Evolutionary conservation across 1,140 invertebrate species (phyloP).

Genomic region (Drosophila ercepeae): DNA sequence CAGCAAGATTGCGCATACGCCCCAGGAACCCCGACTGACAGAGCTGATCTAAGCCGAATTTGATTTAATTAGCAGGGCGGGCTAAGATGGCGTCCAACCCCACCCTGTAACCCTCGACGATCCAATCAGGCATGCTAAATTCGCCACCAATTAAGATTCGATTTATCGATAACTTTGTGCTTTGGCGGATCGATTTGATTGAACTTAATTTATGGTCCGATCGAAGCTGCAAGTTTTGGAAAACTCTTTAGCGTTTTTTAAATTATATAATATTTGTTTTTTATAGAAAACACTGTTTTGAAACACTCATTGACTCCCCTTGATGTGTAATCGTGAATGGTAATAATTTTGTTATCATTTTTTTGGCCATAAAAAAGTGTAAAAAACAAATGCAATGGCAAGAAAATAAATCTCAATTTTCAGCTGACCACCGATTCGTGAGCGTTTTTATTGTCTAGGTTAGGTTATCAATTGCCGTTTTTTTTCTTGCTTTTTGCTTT

Average conservation of each 20-base stretch:
- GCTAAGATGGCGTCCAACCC: constrained; percentile 23
- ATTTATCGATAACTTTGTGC: constrained; percentile 40
- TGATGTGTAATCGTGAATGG: too few species aligned
- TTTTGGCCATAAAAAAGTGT: neutral
- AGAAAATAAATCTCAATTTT: neutral
- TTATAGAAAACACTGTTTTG: too few species aligned
- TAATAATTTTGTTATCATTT: neutral
- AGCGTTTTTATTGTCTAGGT: constrained; percentile 37
- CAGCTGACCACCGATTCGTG: constrained; percentile 6
- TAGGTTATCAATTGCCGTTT: constrained; percentile 31
- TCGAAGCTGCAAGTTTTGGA: constrained; percentile 9
- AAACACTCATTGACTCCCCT: too few species aligned
- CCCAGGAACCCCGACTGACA: neutral
- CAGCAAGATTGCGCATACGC: constrained; percentile 22
- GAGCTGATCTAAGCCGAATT: constrained; percentile 21
- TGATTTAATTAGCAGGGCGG: constrained; percentile 34
- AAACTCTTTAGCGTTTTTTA: too few species aligned
- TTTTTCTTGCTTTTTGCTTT: neutral
- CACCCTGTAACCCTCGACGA: neutral
- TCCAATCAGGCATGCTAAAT: constrained; percentile 43
- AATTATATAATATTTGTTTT: too few species aligned
- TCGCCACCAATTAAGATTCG: constrained; percentile 42
- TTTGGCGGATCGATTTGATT: constrained; percentile 31
- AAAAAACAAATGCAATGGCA: neutral
- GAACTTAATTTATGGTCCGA: constrained; percentile 29